phyloP scores from a whole-genome alignment of 2,797 vertebrate species.

The Hippopotamyrus pictus region DNA sequence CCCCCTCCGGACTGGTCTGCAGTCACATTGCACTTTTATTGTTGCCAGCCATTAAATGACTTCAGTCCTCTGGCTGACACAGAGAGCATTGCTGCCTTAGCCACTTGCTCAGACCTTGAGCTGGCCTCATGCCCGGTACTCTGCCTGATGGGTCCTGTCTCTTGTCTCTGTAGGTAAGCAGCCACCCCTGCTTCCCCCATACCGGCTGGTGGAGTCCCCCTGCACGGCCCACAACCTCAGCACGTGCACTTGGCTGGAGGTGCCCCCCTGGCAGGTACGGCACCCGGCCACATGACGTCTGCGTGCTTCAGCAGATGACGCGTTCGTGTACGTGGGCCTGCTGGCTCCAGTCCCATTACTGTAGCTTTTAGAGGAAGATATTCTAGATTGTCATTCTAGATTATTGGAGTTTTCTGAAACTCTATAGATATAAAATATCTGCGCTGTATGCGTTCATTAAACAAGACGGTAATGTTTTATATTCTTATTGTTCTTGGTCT shows the following conservation, averaged over 20 bases:
- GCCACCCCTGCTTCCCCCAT: conserved; percentile 17
- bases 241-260: conserved; percentile 60
- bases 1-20: neutral
- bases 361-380: neutral
- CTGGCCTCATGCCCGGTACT: neutral
- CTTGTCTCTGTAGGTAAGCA: conserved; percentile 42
- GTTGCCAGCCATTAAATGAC: neutral
- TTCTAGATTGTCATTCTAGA: neutral
- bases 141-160: neutral
- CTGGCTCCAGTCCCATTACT: neutral
- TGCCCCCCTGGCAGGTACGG: conserved; percentile 47
- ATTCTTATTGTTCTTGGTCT: neutral
- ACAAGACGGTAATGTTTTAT: neutral
- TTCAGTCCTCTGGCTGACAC: neutral
- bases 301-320: neutral
- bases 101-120: neutral
- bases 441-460: neutral
- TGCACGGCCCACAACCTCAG: conserved; percentile 56
- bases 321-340: neutral
- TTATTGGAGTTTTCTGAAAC: neutral
- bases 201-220: conserved; percentile 45
- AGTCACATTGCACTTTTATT: neutral
- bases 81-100: neutral
- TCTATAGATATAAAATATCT: neutral
- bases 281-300: neutral